phyloP scores from a whole-genome alignment of 1,140 invertebrate genomes.

The Teleogryllus occipitalis region DNA sequence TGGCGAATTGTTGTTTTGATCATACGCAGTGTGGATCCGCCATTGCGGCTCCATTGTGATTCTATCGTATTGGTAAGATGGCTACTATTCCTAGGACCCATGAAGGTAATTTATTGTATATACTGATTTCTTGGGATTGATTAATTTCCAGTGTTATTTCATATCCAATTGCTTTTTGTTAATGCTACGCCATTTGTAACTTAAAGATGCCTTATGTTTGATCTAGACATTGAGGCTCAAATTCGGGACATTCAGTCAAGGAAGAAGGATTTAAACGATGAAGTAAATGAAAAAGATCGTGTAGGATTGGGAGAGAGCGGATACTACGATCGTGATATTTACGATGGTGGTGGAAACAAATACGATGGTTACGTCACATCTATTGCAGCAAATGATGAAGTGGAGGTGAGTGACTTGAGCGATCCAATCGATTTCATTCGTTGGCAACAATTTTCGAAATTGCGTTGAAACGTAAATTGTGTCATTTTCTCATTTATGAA shows the following conservation, averaged over 20 bases:
- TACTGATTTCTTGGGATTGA: slow-evolving; percentile 21
- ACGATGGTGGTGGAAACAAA: slow-evolving; percentile 73
- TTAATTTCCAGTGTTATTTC: slow-evolving; percentile 28
- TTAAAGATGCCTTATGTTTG: slow-evolving; percentile 24
- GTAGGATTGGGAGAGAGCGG: slow-evolving; percentile 83
- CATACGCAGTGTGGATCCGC: too few species aligned
- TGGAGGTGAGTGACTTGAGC: slow-evolving; percentile 50
- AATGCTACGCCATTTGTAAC: slow-evolving; percentile 20
- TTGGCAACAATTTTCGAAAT: too few species aligned
- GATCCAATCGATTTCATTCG: too few species aligned
- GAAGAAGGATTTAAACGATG: slow-evolving; percentile 64
- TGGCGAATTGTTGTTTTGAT: too few species aligned
- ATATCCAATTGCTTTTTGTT: slow-evolving; percentile 14
- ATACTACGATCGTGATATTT: slow-evolving; percentile 89
- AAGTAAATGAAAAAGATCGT: slow-evolving; percentile 53
- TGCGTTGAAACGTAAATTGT: too few species aligned
- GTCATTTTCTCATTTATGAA: too few species aligned
- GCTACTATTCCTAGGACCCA: slow-evolving; percentile 68
- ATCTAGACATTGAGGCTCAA: slow-evolving; percentile 85
- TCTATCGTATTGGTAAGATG: slow-evolving; percentile 38
- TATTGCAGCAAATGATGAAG: slow-evolving; percentile 88
- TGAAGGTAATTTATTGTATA: slow-evolving; percentile 51
- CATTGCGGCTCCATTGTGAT: too few species aligned
- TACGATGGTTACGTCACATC: slow-evolving; percentile 93
- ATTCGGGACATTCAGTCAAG: slow-evolving; percentile 83